Conservation (phyloP, 1,140 invertebrate genomes). For the Zaprionus lachaisei region DNA sequence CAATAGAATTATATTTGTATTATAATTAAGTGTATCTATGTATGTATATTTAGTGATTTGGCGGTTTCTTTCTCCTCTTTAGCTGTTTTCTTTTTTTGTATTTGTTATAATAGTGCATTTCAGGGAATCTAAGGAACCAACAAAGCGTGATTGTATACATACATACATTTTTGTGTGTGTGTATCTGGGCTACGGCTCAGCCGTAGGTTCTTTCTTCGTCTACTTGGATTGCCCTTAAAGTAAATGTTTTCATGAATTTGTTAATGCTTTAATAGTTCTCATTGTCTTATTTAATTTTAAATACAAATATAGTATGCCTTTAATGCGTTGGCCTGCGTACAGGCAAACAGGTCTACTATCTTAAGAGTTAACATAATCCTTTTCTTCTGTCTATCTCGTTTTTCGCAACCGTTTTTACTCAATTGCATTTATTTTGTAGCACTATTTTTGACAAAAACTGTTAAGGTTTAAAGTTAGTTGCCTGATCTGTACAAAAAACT, state of each 20-base stretch:
- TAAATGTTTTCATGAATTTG: slow-evolving; percentile 18
- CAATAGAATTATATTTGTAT: slow-evolving; percentile 25
- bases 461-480: slow-evolving; percentile 43
- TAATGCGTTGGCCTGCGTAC: slow-evolving; percentile 13
- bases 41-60: slow-evolving; percentile 58
- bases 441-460: slow-evolving; percentile 15
- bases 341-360: slow-evolving; percentile 14
- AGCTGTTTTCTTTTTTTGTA: slow-evolving; percentile 8
- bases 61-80: slow-evolving; percentile 31
- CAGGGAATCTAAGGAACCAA: slow-evolving; percentile 23
- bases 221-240: slow-evolving; percentile 23
- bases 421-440: neutral
- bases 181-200: slow-evolving; percentile 21
- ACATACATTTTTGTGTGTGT: neutral
- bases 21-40: slow-evolving; percentile 10
- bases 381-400: neutral
- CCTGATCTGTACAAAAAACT: slow-evolving; percentile 42
- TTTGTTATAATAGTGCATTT: slow-evolving; percentile 1
- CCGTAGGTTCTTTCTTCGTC: slow-evolving; percentile 16
- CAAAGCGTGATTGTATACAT: slow-evolving; percentile 7
- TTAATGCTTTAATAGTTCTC: slow-evolving; percentile 44
- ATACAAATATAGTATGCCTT: slow-evolving; percentile 37
- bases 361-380: slow-evolving; percentile 33
- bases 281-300: slow-evolving; percentile 45
- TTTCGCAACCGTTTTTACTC: neutral